phyloP scores from a whole-genome alignment of 2,888 invertebrate genomes.

The Argyresthia goedartella region DNA sequence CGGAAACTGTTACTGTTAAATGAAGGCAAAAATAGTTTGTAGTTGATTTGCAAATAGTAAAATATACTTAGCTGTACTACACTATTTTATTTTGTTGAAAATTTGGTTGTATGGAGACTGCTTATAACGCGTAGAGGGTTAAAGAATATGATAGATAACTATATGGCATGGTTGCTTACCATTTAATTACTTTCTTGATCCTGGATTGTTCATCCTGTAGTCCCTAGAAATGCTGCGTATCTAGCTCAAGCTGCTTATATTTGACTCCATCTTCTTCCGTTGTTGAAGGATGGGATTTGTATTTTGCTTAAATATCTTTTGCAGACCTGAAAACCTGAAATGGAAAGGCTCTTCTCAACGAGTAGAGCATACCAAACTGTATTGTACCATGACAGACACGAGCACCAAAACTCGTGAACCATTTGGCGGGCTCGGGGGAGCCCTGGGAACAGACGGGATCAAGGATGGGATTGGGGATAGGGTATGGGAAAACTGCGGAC shows the following conservation, averaged over 20 bases:
- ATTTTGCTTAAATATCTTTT: not conserved
- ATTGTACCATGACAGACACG: constrained; percentile 18
- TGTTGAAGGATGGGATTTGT: not conserved
- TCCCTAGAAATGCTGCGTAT: no score
- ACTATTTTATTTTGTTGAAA: no score
- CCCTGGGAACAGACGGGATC: constrained; percentile 40
- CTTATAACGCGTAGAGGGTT: no score
- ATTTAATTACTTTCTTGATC: no score
- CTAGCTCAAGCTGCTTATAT: not conserved
- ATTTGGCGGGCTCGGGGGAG: constrained; percentile 48
- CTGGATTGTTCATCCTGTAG: no score
- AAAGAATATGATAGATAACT: no score
- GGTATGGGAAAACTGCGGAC: constrained; percentile 43
- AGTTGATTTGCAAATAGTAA: no score
- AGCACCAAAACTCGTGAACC: constrained; percentile 34
- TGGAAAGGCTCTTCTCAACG: constrained; percentile 20
- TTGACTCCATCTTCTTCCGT: not conserved
- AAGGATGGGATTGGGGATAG: constrained; percentile 25
- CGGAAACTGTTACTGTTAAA: no score
- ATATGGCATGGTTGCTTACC: no score
- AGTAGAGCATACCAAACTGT: constrained; percentile 24
- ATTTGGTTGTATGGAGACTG: no score
- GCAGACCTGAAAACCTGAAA: not conserved
- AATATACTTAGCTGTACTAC: no score
- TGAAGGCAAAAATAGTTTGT: no score